Conservation (phyloP, 2,113 vertebrate genomes). For the Rattus rattus region DNA sequence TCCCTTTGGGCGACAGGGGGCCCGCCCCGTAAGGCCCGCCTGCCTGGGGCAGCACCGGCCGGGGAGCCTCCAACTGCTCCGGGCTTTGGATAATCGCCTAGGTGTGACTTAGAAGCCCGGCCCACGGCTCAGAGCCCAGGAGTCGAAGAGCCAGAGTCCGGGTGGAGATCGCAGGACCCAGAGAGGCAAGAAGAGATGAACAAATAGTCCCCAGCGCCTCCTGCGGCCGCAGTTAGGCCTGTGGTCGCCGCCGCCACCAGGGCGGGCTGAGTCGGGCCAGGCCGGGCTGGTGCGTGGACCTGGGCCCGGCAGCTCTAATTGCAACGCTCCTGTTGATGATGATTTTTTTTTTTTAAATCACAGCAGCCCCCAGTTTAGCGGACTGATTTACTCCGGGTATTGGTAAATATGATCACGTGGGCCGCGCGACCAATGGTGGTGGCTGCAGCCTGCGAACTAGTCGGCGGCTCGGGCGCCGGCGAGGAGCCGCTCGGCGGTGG, state of each 20-base stretch:
- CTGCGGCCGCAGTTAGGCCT: constrained; percentile 31
- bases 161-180: constrained; percentile 83
- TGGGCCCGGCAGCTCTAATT: constrained; percentile 62
- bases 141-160: background rate
- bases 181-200: constrained; percentile 81
- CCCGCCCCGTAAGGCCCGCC: constrained; percentile 33
- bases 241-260: background rate
- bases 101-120: background rate
- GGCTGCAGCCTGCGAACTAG: constrained; percentile 98
- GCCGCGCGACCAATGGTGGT: constrained; percentile 97
- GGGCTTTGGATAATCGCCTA: background rate
- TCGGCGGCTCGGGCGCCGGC: constrained; percentile 93
- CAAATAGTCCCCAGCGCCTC: constrained; percentile 89
- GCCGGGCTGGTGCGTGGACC: constrained; percentile 20
- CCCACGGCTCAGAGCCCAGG: background rate
- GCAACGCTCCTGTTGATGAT: constrained; percentile 80
- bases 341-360: constrained; percentile 85
- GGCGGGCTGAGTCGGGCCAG: background rate
- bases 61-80: background rate
- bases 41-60: background rate
- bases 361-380: constrained; percentile 90
- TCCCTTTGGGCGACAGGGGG: constrained; percentile 69
- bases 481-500: constrained; percentile 93
- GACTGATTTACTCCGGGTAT: constrained; percentile 99
- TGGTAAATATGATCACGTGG: constrained; percentile 99